Percentiles rank a stretch among this genome's conserved stretches.
Conservation (phyloP, 2,888 invertebrate species). For the Sialis lutaria region DNA sequence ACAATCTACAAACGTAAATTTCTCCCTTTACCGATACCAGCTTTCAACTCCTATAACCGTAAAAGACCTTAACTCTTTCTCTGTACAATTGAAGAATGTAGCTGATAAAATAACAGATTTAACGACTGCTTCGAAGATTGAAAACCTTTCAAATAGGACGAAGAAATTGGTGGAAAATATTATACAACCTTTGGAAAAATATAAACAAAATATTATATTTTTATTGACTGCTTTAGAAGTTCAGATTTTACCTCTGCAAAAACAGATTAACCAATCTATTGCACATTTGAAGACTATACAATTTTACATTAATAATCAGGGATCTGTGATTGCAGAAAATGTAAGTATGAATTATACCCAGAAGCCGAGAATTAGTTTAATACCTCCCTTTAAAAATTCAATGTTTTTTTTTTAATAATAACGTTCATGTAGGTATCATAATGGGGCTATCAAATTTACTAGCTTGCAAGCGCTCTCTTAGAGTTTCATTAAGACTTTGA, state of each 20-base stretch:
- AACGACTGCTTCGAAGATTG: slow-evolving; percentile 51
- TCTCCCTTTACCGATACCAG: slow-evolving; percentile 34
- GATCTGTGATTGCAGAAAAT: slow-evolving; percentile 49
- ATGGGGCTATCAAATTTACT: too few relatives aligned
- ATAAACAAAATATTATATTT: slow-evolving; percentile 54
- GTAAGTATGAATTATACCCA: slow-evolving; percentile 24
- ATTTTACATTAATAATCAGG: slow-evolving; percentile 55
- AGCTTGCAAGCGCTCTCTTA: too few relatives aligned
- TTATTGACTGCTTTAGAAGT: slow-evolving; percentile 60
- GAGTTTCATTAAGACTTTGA: too few relatives aligned
- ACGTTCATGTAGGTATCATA: slow-evolving; percentile 17
- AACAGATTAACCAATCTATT: slow-evolving; percentile 53
- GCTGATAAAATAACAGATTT: slow-evolving; percentile 51
- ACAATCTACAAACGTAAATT: slow-evolving; percentile 36
- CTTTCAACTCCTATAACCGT: slow-evolving; percentile 42
- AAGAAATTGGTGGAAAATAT: slow-evolving; percentile 44
- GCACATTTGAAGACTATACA: slow-evolving; percentile 62
- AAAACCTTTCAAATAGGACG: slow-evolving; percentile 46
- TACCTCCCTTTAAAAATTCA: background rate
- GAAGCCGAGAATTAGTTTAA: background rate
- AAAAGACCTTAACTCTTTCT: slow-evolving; percentile 42
- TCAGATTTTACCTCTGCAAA: slow-evolving; percentile 50
- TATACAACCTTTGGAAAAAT: slow-evolving; percentile 48
- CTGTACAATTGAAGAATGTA: slow-evolving; percentile 46
- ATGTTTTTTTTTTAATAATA: slow-evolving; percentile 15